Percentiles rank a stretch among this genome's conserved stretches.
phyloP scores from a whole-genome alignment of 2,888 invertebrate species.

The Drosophila meridionalis region DNA sequence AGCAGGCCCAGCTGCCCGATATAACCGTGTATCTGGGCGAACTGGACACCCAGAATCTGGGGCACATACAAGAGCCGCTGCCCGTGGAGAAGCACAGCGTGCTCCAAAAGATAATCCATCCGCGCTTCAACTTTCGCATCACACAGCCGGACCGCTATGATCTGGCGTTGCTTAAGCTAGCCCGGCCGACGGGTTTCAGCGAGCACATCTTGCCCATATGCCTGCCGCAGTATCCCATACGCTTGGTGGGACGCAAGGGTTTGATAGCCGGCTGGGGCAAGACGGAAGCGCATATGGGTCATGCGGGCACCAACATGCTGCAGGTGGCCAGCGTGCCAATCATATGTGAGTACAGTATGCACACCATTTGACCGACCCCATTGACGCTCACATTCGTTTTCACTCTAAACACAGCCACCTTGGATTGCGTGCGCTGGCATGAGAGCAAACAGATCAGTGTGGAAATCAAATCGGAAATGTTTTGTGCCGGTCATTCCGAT shows the following conservation, averaged over 20 bases:
- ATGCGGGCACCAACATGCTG: conserved; percentile 92
- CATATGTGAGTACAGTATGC: conserved; percentile 87
- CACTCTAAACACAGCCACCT: conserved; percentile 86
- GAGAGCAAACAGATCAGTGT: conserved; percentile 92
- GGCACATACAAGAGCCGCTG: conserved; percentile 87
- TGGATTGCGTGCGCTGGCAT: conserved; percentile 93
- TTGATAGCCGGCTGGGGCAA: conserved; percentile 94
- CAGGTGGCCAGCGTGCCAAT: conserved; percentile 93
- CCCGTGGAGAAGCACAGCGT: conserved; percentile 90
- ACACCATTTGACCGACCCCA: not conserved
- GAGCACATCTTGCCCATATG: conserved; percentile 92
- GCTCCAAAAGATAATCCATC: conserved; percentile 91
- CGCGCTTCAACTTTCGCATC: conserved; percentile 91
- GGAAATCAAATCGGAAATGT: conserved; percentile 91
- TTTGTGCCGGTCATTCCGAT: conserved; percentile 93
- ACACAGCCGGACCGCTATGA: conserved; percentile 94
- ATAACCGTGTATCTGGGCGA: conserved; percentile 93
- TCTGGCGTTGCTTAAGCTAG: conserved; percentile 90
- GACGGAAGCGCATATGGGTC: conserved; percentile 89
- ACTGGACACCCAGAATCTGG: conserved; percentile 90
- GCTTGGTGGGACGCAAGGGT: conserved; percentile 86
- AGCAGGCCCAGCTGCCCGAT: conserved; percentile 90
- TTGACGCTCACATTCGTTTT: not conserved
- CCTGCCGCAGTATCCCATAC: conserved; percentile 87
- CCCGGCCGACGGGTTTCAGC: conserved; percentile 87